Conservation (phyloP, 2,888 invertebrate genomes). For the Xestoiulus laeticollis region DNA sequence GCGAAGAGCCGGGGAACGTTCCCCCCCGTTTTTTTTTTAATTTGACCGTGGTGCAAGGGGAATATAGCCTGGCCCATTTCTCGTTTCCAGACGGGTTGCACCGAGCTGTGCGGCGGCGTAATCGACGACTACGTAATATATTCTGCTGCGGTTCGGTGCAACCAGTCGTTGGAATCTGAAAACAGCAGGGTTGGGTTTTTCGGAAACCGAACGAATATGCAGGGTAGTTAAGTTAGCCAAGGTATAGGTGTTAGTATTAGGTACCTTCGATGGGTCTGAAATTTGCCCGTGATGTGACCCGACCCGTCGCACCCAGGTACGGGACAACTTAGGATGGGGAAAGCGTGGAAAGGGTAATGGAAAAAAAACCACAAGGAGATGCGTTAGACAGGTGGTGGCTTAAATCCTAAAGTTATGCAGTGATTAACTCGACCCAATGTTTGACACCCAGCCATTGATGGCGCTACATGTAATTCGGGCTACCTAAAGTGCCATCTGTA, state of each 20-base stretch:
- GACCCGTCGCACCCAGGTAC: conserved; percentile 64
- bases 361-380: conserved; percentile 43
- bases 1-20: neutral
- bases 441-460: no score
- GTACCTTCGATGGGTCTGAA: conserved; percentile 61
- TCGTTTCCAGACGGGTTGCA: neutral
- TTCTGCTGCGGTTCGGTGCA: neutral
- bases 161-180: neutral
- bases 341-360: conserved; percentile 4
- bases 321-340: conserved; percentile 60
- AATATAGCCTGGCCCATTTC: neutral
- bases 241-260: neutral
- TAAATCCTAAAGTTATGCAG: no score
- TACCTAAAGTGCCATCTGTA: no score
- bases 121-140: no score
- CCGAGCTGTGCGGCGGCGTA: neutral
- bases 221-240: conserved; percentile 8
- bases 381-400: neutral
- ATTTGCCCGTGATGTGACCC: conserved; percentile 63
- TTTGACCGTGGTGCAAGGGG: neutral
- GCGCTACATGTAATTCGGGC: no score
- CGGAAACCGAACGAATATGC: neutral
- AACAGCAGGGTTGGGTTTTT: conserved; percentile 36
- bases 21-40: neutral
- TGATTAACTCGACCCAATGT: no score